Percentiles rank a stretch among this genome's conserved stretches.
These are phyloP conservation scores for Cryptomyrus ogoouensis DNA, from an alignment of 2,113 vertebrate species.

Conservation along the genomic window DNA sequence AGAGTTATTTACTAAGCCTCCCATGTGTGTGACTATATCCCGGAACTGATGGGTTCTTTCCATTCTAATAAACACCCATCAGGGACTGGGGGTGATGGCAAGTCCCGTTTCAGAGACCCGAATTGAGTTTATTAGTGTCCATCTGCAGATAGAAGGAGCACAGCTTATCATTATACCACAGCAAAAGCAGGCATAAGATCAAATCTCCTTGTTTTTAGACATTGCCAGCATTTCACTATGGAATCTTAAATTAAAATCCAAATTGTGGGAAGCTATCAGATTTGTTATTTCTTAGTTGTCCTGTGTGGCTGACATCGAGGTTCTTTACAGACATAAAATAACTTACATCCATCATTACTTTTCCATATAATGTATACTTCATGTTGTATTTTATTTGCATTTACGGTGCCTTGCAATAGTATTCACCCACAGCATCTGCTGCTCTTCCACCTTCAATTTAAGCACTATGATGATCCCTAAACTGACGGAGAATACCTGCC, in stretches of 20 bases:
- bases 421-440: not conserved
- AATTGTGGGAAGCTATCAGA: not conserved
- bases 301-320: not conserved
- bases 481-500: not conserved
- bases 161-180: not conserved
- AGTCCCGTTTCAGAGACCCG: not conserved
- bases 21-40: slow-evolving; percentile 1
- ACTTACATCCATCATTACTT: not conserved
- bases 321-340: not conserved
- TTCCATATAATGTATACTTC: not conserved
- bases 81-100: not conserved
- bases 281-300: not conserved
- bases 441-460: not conserved
- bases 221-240: not conserved
- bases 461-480: not conserved
- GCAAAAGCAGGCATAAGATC: not conserved
- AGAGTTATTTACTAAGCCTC: slow-evolving; percentile 11
- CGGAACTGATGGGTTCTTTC: slow-evolving; percentile 5
- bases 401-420: not conserved
- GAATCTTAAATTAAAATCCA: not conserved
- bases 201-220: not conserved
- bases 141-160: not conserved
- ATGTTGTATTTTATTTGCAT: not conserved
- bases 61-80: slow-evolving; percentile 13
- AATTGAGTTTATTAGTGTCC: slow-evolving; percentile 5